phyloP scores from a whole-genome alignment of 64 coral and sea anemone species.

The Pocillopora damicornis region DNA sequence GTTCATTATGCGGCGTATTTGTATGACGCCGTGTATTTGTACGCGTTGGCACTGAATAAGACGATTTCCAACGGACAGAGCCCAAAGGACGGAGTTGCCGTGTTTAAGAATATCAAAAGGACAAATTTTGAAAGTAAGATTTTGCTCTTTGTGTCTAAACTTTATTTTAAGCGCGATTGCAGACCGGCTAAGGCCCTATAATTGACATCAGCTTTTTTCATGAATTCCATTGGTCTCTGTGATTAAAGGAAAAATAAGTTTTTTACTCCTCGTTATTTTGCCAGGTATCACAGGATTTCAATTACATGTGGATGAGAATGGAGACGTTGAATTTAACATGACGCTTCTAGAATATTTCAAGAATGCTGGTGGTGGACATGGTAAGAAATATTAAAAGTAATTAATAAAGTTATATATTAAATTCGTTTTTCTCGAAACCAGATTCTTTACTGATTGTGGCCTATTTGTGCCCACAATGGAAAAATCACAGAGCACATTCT shows the following conservation, averaged over 20 bases:
- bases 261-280: neutral
- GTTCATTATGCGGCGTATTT: constrained; percentile 38
- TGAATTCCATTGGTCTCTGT: no score
- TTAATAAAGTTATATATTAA: no score
- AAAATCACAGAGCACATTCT: no score
- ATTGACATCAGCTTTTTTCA: neutral
- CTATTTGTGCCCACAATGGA: no score
- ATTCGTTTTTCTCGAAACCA: no score
- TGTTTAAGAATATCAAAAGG: constrained; percentile 16
- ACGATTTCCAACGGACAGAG: constrained; percentile 19
- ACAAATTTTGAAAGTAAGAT: constrained; percentile 44
- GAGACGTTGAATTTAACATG: constrained; percentile 57
- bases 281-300: constrained; percentile 47
- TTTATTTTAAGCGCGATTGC: neutral
- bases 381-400: neutral
- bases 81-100: constrained; percentile 31
- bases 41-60: constrained; percentile 50
- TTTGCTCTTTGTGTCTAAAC: neutral
- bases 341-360: constrained; percentile 28
- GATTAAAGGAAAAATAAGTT: neutral
- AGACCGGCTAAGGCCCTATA: no score
- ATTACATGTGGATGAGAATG: constrained; percentile 41
- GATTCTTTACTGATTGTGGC: no score
- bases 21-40: constrained; percentile 49
- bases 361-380: neutral